Percentiles rank a stretch among this genome's conserved stretches.
These are phyloP conservation scores for Cistogaster globosa DNA, from an alignment of 2,888 invertebrate genomes.

Conservation along the genomic window DNA sequence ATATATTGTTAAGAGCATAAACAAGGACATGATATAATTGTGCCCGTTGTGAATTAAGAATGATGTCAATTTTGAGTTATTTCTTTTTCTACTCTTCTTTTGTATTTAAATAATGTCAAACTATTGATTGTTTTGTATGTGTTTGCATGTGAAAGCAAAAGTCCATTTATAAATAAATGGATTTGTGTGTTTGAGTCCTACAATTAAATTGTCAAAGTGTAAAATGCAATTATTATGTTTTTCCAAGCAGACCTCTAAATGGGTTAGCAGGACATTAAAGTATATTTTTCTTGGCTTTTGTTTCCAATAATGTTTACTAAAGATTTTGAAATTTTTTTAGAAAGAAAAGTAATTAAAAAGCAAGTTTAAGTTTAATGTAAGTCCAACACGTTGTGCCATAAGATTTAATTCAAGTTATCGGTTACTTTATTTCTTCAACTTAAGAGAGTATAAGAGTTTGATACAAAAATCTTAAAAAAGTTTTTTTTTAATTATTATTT, in stretches of 20 bases:
- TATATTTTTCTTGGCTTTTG: neutral
- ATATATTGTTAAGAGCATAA: neutral
- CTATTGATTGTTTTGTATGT: constrained; percentile 48
- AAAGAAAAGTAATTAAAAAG: too few species aligned
- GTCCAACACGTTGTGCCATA: too few species aligned
- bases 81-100: neutral
- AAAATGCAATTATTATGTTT: constrained; percentile 57
- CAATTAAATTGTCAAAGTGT: constrained; percentile 62
- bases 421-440: too few species aligned
- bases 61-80: constrained; percentile 29
- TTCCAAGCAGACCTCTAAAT: neutral
- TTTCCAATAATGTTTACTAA: neutral
- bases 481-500: too few species aligned
- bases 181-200: neutral
- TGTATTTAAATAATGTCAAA: constrained; percentile 36
- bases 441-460: too few species aligned
- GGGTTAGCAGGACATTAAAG: constrained; percentile 6
- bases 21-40: constrained; percentile 13
- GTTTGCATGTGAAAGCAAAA: neutral
- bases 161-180: neutral
- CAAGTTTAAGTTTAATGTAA: too few species aligned
- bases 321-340: too few species aligned
- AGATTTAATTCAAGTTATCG: too few species aligned
- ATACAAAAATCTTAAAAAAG: too few species aligned
- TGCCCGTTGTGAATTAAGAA: constrained; percentile 27